These are phyloP conservation scores for Passerculus sandwichensis DNA, from an alignment of 2,797 vertebrate genomes.

Conservation along the genomic window DNA sequence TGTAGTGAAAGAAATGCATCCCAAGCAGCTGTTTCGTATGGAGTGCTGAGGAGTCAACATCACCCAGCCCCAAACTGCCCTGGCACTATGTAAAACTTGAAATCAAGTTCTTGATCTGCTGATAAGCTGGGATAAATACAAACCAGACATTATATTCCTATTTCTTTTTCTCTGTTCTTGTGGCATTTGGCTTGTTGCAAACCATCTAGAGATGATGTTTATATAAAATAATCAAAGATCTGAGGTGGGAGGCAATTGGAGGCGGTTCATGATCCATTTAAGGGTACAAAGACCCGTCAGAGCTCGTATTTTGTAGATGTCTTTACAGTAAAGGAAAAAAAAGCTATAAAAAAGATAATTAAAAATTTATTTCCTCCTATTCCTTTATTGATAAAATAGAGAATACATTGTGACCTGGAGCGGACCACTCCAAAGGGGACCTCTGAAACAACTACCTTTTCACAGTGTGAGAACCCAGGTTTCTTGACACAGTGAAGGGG, in stretches of 20 bases:
- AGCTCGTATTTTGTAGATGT: accelerated
- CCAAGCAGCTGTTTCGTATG: not conserved
- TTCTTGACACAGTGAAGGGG: not conserved
- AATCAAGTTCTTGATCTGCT: not conserved
- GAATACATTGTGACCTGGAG: not conserved
- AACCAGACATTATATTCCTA: not conserved
- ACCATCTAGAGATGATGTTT: not conserved
- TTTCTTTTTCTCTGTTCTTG: not conserved
- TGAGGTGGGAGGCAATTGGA: not conserved
- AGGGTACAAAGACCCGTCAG: not conserved
- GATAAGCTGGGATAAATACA: not conserved
- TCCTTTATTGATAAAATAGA: not conserved
- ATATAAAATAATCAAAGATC: not conserved
- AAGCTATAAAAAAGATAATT: not conserved
- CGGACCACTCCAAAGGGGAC: not conserved
- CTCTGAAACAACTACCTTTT: not conserved
- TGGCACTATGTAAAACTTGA: not conserved
- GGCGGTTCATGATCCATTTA: not conserved
- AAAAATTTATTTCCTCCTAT: not conserved
- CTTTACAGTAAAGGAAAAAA: not conserved
- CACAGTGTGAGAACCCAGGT: not conserved
- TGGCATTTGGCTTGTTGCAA: not conserved
- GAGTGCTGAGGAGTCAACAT: not conserved
- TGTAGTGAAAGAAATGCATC: not conserved
- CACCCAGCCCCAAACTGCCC: not conserved